These are phyloP conservation scores for Alethe castanea DNA, from an alignment of 2,113 vertebrate species.

Conservation along the genomic window DNA sequence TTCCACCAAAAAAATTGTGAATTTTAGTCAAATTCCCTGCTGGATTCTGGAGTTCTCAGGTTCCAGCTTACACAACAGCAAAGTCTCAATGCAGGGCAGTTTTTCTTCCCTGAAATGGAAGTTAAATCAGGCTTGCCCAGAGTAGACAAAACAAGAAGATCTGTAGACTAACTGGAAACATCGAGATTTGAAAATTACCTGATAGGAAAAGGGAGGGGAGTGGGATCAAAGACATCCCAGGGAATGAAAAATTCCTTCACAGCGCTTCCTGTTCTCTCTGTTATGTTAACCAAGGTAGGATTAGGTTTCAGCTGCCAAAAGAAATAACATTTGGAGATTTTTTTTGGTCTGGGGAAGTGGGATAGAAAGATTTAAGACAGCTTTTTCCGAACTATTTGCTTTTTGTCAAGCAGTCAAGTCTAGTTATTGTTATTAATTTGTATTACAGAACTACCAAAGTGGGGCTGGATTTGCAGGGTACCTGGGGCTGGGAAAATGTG, in stretches of 20 bases:
- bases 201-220: constrained; percentile 69
- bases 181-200: constrained; percentile 79
- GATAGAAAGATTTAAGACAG: constrained; percentile 53
- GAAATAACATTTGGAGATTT: constrained; percentile 70
- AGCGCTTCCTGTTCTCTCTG: constrained; percentile 70
- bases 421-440: constrained; percentile 65
- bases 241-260: constrained; percentile 77
- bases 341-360: constrained; percentile 63
- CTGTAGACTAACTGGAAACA: constrained; percentile 75
- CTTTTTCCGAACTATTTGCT: constrained; percentile 56
- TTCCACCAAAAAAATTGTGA: constrained; percentile 22
- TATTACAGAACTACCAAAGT: not conserved
- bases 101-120: constrained; percentile 55
- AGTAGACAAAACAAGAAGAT: constrained; percentile 82
- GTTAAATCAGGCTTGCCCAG: constrained; percentile 29
- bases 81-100: constrained; percentile 11
- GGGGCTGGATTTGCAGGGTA: not conserved
- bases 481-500: not conserved
- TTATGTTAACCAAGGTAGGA: constrained; percentile 78
- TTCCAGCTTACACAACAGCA: constrained; percentile 63
- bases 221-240: constrained; percentile 67
- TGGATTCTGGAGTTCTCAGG: constrained; percentile 57
- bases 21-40: constrained; percentile 53
- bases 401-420: constrained; percentile 57
- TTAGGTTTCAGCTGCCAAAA: constrained; percentile 81